A percentile compares a stretch with the other conserved stretches of the same genome.
Conservation (phyloP, 2,113 vertebrate species). For the Trochalopteron elliotii region DNA sequence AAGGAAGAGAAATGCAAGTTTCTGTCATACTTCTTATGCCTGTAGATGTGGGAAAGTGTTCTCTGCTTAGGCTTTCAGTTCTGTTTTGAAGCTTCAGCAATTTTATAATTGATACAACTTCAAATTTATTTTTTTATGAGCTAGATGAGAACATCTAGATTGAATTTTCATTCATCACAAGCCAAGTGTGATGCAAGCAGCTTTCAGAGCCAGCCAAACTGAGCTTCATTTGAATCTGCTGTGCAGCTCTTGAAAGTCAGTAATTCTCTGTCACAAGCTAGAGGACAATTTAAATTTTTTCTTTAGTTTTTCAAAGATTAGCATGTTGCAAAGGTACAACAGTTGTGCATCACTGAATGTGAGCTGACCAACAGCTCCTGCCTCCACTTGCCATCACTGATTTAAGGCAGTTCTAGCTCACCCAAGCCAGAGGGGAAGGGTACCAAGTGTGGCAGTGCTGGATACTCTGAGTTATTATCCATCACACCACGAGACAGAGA, state of each 20-base stretch:
- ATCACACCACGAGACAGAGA: neutral
- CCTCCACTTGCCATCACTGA: neutral
- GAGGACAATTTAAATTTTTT: neutral
- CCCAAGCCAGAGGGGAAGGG: neutral
- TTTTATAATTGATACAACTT: neutral
- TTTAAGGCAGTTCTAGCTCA: neutral
- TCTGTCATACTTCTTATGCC: neutral
- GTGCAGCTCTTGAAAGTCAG: neutral
- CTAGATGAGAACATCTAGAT: neutral
- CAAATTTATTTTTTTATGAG: neutral
- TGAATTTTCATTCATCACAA: conserved; percentile 4
- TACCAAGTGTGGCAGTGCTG: neutral
- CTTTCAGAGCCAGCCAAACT: neutral
- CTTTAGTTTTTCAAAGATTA: neutral
- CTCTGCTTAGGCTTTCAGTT: neutral
- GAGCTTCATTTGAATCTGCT: neutral
- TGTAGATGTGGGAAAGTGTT: neutral
- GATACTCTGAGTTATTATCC: neutral
- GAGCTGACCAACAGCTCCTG: neutral
- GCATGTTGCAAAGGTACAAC: neutral
- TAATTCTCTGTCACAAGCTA: neutral
- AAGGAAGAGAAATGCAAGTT: neutral
- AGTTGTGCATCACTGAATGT: neutral
- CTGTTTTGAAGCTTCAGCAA: neutral
- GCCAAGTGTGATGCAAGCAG: neutral